Percentiles rank a stretch among this genome's conserved stretches.
Conservation (phyloP, 1,140 invertebrate species). For the Philopotamus ludificatus region DNA sequence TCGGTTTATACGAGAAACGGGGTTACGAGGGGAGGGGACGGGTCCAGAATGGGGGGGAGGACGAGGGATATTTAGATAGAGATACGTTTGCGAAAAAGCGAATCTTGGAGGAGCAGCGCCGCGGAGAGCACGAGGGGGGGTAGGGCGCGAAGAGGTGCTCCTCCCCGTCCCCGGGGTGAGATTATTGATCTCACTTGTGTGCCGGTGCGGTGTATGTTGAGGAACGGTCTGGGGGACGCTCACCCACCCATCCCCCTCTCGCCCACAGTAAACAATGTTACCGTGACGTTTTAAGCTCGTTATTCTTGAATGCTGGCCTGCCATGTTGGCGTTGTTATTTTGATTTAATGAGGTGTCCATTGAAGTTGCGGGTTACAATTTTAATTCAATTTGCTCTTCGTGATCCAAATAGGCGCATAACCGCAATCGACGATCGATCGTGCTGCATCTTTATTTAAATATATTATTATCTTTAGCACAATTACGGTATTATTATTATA, state of each 20-base stretch:
- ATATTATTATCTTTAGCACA: background rate
- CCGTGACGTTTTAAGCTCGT: slow-evolving; percentile 40
- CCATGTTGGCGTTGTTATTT: slow-evolving; percentile 33
- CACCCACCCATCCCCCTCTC: slow-evolving; percentile 7
- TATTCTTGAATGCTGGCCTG: slow-evolving; percentile 38
- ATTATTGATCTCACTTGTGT: slow-evolving; percentile 43
- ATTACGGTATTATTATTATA: background rate
- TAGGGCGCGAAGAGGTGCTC: slow-evolving; percentile 6
- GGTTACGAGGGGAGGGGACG: slow-evolving; percentile 14
- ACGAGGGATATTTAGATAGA: slow-evolving; percentile 38
- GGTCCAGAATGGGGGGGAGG: background rate
- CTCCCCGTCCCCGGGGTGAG: slow-evolving; percentile 39
- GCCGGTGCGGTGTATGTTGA: slow-evolving; percentile 27
- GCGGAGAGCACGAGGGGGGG: slow-evolving; percentile 3
- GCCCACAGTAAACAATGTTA: slow-evolving; percentile 39
- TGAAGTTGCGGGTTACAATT: background rate
- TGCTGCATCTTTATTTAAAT: background rate
- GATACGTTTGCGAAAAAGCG: slow-evolving; percentile 42
- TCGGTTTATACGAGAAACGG: no score
- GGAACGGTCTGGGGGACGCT: no score
- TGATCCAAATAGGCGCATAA: background rate
- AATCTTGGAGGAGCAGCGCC: slow-evolving; percentile 36
- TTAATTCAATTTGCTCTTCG: background rate
- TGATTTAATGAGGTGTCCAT: slow-evolving; percentile 38
- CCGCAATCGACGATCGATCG: background rate